Evolutionary conservation across 2,797 vertebrate genomes (phyloP).

Genomic region (Chaunax sp.): DNA sequence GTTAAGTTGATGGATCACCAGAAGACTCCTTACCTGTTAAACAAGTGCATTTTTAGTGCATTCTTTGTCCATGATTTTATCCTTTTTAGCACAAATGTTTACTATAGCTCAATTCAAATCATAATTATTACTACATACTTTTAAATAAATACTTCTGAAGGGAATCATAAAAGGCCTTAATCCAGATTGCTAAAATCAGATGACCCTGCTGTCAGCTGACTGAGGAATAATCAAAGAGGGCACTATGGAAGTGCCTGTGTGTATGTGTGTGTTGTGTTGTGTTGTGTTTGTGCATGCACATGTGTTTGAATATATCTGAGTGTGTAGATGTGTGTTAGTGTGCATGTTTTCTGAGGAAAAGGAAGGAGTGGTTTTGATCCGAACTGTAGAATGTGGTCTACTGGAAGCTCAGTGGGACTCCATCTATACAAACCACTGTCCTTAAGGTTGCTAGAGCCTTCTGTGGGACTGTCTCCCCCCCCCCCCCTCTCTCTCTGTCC

Average conservation of each 20-base stretch:
- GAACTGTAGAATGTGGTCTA: slow-evolving; percentile 64
- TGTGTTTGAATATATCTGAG: slow-evolving; percentile 35
- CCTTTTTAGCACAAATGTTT: slow-evolving; percentile 6
- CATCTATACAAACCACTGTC: slow-evolving; percentile 70
- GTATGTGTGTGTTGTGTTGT: slow-evolving; percentile 37
- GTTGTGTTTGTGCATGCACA: neutral
- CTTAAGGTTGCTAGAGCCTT: slow-evolving; percentile 73
- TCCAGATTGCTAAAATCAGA: slow-evolving; percentile 79
- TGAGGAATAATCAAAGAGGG: slow-evolving; percentile 75
- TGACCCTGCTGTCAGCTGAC: slow-evolving; percentile 81
- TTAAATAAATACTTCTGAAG: slow-evolving; percentile 24
- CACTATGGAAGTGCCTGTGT: slow-evolving; percentile 67
- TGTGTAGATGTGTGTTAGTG: slow-evolving; percentile 38
- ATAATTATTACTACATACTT: neutral
- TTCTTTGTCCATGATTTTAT: neutral
- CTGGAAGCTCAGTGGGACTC: slow-evolving; percentile 67
- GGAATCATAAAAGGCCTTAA: slow-evolving; percentile 52
- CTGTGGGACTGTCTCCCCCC: slow-evolving; percentile 54
- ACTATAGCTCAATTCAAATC: neutral
- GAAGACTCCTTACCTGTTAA: neutral
- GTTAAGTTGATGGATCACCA: neutral
- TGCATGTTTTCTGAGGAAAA: slow-evolving; percentile 62
- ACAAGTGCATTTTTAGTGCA: neutral
- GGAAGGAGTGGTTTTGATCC: slow-evolving; percentile 60
- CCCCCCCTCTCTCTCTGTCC: neutral